Percentiles rank a stretch among this genome's conserved stretches.
Evolutionary conservation across 1,140 invertebrate genomes (phyloP).

Genomic region (Aphelenchoides fujianensis): DNA sequence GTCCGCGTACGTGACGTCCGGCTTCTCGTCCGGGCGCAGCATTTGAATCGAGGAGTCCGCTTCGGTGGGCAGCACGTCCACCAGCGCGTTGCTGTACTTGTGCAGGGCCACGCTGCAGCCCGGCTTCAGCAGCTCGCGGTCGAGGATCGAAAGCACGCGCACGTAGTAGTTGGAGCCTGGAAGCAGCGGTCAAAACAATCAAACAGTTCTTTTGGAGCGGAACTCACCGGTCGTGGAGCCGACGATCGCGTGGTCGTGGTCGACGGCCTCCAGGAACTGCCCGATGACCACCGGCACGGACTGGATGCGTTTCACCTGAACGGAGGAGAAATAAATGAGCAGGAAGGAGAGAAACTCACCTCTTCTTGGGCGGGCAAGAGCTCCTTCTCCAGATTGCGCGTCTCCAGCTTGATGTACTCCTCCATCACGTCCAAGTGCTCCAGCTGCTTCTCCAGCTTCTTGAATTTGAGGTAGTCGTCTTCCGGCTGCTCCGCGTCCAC

Average conservation of each 20-base stretch:
- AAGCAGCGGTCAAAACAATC: conserved; percentile 27
- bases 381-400: conserved; percentile 93
- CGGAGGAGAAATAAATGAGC: conserved; percentile 12
- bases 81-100: conserved; percentile 94
- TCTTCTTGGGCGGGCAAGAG: conserved; percentile 94
- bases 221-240: conserved; percentile 72
- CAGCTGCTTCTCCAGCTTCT: conserved; percentile 89
- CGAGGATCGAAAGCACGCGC: conserved; percentile 85
- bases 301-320: conserved; percentile 87
- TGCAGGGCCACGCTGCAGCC: conserved; percentile 92
- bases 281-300: conserved; percentile 95
- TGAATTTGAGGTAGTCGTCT: conserved; percentile 52
- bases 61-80: conserved; percentile 93
- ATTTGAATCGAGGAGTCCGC: conserved; percentile 96
- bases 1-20: too few relatives aligned
- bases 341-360: conserved; percentile 38
- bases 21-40: conserved; percentile 94
- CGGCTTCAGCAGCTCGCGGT: conserved; percentile 88
- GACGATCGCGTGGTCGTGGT: too few relatives aligned
- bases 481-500: background rate
- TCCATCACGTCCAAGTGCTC: too few relatives aligned
- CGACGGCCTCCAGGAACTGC: conserved; percentile 93
- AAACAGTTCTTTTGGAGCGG: background rate
- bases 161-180: conserved; percentile 93
- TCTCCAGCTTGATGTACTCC: conserved; percentile 97